Conservation (phyloP, 2,888 invertebrate species). For the Pterobdella sp. region DNA sequence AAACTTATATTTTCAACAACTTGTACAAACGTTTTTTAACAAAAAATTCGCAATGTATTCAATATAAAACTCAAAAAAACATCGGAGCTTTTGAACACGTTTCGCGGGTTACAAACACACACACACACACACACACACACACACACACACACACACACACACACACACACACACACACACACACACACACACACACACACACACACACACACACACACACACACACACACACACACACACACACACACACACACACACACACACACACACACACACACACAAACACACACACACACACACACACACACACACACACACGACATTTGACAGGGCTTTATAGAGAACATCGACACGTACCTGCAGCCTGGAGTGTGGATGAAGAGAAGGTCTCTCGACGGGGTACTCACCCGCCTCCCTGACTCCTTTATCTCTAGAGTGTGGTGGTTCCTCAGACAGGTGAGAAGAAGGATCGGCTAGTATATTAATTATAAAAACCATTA, state of each 20-base stretch:
- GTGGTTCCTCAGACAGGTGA: not conserved
- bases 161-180: no score
- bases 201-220: constrained; percentile 15
- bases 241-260: constrained; percentile 14
- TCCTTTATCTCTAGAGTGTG: constrained; percentile 17
- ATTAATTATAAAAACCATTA: no score
- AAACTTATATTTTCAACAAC: no score
- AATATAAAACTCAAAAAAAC: no score
- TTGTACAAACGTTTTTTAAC: no score
- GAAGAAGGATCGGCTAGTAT: not conserved
- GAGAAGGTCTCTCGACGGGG: constrained; percentile 24
- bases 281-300: constrained; percentile 13
- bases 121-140: no score
- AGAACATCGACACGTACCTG: constrained; percentile 12
- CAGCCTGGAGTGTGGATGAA: constrained; percentile 23
- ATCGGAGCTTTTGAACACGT: no score
- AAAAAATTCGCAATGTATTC: no score
- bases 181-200: constrained; percentile 19
- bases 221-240: constrained; percentile 16
- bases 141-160: no score
- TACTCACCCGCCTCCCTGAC: constrained; percentile 21
- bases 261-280: constrained; percentile 16
- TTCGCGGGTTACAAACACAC: no score
- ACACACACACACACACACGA: constrained; percentile 14
- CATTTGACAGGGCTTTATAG: not conserved